A percentile compares a stretch with the other conserved stretches of the same genome.
Conservation (phyloP, 2,888 invertebrate species). For the Mongoloraphidia duomilia region DNA sequence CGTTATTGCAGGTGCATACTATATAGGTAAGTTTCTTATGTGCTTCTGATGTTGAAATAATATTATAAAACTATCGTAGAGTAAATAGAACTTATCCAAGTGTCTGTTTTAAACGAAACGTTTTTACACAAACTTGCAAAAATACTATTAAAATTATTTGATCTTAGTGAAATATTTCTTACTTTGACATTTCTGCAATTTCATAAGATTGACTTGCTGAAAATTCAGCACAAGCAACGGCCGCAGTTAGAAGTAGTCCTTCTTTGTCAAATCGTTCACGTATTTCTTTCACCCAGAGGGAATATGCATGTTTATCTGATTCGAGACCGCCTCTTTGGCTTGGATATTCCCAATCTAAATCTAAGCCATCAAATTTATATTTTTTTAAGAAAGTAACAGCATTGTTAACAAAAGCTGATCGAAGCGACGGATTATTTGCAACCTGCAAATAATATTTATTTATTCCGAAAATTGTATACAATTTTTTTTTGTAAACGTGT, state of each 20-base stretch:
- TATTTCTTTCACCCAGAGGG: constrained; percentile 38
- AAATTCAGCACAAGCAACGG: constrained; percentile 38
- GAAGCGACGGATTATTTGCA: constrained; percentile 28
- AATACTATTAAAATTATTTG: too few relatives aligned
- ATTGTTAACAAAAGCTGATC: constrained; percentile 41
- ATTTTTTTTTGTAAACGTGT: too few relatives aligned
- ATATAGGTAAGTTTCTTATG: too few relatives aligned
- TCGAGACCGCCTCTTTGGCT: constrained; percentile 36
- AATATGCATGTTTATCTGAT: constrained; percentile 37
- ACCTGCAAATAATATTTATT: constrained; percentile 22
- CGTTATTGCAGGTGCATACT: too few relatives aligned
- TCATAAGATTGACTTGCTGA: constrained; percentile 42
- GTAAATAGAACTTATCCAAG: too few relatives aligned
- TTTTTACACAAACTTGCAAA: too few relatives aligned
- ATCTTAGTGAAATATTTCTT: too few relatives aligned
- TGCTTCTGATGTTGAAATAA: too few relatives aligned
- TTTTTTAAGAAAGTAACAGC: constrained; percentile 36
- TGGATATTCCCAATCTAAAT: constrained; percentile 63
- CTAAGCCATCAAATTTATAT: constrained; percentile 53
- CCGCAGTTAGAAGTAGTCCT: constrained; percentile 40
- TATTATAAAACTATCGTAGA: too few relatives aligned
- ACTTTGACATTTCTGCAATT: constrained; percentile 39
- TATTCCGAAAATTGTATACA: too few relatives aligned
- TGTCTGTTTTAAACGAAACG: too few relatives aligned
- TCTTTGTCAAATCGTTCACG: constrained; percentile 35